Evolutionary conservation across 2,113 vertebrate species (phyloP).

Genomic region (Rhadina sibilatrix): DNA sequence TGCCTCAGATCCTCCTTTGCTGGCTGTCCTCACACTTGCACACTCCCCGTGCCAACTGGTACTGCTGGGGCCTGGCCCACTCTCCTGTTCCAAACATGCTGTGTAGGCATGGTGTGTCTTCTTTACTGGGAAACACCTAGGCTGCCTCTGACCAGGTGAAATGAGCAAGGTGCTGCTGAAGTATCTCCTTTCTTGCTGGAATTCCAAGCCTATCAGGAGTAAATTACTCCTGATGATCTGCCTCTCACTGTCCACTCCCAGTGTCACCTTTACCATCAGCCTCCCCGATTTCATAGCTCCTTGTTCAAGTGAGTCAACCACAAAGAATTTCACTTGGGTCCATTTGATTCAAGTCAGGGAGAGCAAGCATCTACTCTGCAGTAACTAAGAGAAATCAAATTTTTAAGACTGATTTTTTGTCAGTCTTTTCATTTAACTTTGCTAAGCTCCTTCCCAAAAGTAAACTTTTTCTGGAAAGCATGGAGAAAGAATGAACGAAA

Average conservation of each 20-base stretch:
- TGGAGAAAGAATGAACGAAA: background rate
- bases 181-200: background rate
- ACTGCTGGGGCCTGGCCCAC: background rate
- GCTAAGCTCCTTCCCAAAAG: background rate
- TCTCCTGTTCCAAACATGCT: background rate
- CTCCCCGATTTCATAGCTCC: background rate
- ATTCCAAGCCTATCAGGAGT: background rate
- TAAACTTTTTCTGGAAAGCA: background rate
- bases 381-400: background rate
- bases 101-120: rapidly evolving
- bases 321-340: background rate
- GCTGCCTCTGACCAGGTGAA: background rate
- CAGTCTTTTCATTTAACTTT: background rate
- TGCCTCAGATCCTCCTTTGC: background rate
- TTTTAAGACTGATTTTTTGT: background rate
- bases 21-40: background rate
- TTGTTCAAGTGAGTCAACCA: background rate
- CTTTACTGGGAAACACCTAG: background rate
- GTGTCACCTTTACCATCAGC: background rate
- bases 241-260: background rate
- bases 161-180: background rate
- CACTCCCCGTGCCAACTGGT: background rate
- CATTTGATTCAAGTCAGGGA: background rate
- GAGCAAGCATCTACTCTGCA: background rate
- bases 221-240: background rate